phyloP scores from a whole-genome alignment of 2,888 invertebrate genomes.

The Frankliniella intonsa region DNA sequence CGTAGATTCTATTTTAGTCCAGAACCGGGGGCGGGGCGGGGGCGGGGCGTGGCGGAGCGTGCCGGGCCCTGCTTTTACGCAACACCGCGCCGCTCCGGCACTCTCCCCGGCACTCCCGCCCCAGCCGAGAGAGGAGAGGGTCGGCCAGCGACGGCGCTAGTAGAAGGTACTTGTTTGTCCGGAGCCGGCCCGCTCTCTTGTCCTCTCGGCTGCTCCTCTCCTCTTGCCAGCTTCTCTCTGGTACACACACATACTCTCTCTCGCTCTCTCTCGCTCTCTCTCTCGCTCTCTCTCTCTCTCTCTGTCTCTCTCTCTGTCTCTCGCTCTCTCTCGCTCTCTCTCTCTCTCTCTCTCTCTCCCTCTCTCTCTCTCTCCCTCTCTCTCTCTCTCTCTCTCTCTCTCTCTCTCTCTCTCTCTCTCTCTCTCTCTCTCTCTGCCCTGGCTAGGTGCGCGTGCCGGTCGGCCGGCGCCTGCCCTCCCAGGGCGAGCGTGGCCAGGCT shows the following conservation, averaged over 20 bases:
- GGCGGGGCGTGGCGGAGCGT: too few species aligned
- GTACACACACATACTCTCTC: not conserved
- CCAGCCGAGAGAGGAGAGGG: too few species aligned
- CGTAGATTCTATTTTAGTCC: too few species aligned
- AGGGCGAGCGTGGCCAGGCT: too few species aligned
- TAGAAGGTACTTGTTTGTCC: too few species aligned
- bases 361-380: not conserved
- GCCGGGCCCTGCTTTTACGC: too few species aligned
- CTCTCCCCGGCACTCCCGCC: too few species aligned
- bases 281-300: not conserved
- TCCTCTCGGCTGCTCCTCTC: not conserved
- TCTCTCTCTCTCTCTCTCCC: not conserved
- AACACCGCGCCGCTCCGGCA: too few species aligned
- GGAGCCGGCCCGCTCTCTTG: too few species aligned
- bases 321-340: not conserved
- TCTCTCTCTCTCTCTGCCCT: not conserved
- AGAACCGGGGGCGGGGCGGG: too few species aligned
- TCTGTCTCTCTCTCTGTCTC: constrained; percentile 17
- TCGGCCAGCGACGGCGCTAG: too few species aligned
- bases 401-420: constrained; percentile 11
- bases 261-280: not conserved
- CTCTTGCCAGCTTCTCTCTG: constrained; percentile 28
- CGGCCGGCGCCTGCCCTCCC: too few species aligned
- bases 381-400: constrained; percentile 8
- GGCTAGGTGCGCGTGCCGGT: not conserved